Conservation (phyloP, 1,140 invertebrate species). For the Tetramorium parvispinum region DNA sequence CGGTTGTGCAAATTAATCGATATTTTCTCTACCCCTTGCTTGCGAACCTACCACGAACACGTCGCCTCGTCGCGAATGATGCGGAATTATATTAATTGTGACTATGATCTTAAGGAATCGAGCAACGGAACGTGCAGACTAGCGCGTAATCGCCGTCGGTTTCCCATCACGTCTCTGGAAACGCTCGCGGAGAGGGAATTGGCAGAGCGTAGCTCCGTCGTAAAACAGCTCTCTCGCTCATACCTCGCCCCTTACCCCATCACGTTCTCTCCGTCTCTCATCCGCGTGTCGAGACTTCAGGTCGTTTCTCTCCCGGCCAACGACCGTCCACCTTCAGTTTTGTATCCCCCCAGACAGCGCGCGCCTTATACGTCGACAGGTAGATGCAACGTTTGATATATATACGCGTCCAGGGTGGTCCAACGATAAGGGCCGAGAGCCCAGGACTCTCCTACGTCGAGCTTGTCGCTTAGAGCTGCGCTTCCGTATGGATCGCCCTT, state of each 20-base stretch:
- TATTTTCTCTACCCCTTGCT: neutral
- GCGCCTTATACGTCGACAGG: conserved; percentile 63
- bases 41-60: neutral
- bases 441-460: neutral
- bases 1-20: conserved; percentile 5
- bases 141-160: conserved; percentile 20
- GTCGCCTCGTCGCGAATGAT: neutral
- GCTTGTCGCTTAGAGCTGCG: conserved; percentile 10
- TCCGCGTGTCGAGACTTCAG: conserved; percentile 40
- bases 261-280: conserved; percentile 10
- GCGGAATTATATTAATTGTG: conserved; percentile 9
- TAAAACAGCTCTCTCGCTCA: conserved; percentile 45
- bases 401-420: conserved; percentile 57
- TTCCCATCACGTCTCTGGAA: conserved; percentile 31
- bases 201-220: conserved; percentile 56
- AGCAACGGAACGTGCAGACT: neutral
- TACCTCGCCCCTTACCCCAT: neutral
- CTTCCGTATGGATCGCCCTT: conserved; percentile 18
- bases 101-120: neutral
- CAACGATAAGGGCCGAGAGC: conserved; percentile 22
- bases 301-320: conserved; percentile 74
- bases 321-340: conserved; percentile 71
- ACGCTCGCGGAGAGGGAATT: conserved; percentile 34
- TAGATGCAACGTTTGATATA: conserved; percentile 58
- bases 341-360: conserved; percentile 51